Percentiles rank a stretch among this genome's conserved stretches.
phyloP scores from a whole-genome alignment of 2,113 vertebrate species.

The Marmota flaviventris region DNA sequence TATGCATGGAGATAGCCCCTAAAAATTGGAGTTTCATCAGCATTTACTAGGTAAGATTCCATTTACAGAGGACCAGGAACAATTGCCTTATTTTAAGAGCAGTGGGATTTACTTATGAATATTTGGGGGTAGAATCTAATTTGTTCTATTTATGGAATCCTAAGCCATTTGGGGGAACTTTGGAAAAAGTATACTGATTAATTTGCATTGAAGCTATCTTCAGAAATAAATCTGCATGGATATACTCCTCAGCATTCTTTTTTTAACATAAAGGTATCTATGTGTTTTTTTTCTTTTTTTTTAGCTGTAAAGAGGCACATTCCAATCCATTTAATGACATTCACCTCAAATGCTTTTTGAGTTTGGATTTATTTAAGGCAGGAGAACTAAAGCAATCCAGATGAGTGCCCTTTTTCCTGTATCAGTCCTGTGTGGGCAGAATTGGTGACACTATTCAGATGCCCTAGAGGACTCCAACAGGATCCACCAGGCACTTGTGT shows the following conservation, averaged over 20 bases:
- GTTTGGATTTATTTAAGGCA: conserved; percentile 74
- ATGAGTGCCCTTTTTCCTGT: too few relatives aligned
- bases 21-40: background rate
- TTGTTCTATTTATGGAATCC: conserved; percentile 24
- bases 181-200: background rate
- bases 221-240: conserved; percentile 11
- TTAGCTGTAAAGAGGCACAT: conserved; percentile 82
- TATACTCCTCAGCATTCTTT: conserved; percentile 25
- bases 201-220: conserved; percentile 4
- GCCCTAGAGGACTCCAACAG: too few relatives aligned
- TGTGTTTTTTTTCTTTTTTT: conserved; percentile 79
- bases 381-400: too few relatives aligned
- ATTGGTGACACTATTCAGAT: too few relatives aligned
- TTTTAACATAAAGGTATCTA: conserved; percentile 79
- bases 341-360: conserved; percentile 69
- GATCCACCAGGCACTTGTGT: too few relatives aligned
- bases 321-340: conserved; percentile 70
- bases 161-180: background rate
- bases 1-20: background rate
- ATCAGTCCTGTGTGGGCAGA: too few relatives aligned
- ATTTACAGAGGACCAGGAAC: background rate
- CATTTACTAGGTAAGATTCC: background rate
- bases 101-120: background rate
- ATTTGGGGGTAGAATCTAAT: background rate
- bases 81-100: background rate